Percentiles rank a stretch among this genome's conserved stretches.
Evolutionary conservation across 2,888 invertebrate species (phyloP).

Genomic region (Gryllus longicercus): DNA sequence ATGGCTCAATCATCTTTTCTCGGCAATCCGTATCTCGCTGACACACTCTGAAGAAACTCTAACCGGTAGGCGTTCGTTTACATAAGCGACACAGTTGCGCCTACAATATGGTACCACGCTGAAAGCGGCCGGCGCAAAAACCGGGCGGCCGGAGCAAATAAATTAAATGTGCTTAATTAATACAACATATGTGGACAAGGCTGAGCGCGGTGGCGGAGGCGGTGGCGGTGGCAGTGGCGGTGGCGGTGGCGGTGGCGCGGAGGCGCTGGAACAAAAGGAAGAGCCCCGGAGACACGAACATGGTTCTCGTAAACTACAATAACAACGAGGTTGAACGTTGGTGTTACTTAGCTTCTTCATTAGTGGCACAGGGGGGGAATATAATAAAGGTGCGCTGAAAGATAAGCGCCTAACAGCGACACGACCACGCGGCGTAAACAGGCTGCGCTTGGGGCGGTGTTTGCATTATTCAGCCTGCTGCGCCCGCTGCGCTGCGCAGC

Average conservation of each 20-base stretch:
- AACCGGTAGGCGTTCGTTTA: neutral
- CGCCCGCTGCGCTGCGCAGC: no score
- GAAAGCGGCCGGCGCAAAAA: neutral
- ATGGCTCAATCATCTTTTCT: neutral
- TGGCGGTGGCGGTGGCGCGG: neutral
- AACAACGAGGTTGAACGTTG: neutral
- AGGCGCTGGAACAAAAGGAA: neutral
- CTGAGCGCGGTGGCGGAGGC: neutral
- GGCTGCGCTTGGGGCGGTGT: no score
- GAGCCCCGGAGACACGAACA: neutral
- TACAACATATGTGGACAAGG: constrained; percentile 11
- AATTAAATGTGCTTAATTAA: constrained; percentile 7
- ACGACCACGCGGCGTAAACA: neutral
- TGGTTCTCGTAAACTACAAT: neutral
- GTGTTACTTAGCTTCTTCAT: constrained; percentile 17
- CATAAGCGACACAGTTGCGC: neutral
- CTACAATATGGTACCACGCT: neutral
- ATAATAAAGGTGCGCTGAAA: neutral
- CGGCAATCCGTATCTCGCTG: neutral
- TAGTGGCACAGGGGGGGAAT: neutral
- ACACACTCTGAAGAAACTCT: neutral
- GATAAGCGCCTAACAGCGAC: neutral
- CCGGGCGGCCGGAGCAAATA: neutral
- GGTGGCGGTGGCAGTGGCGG: neutral
- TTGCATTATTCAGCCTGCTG: no score